Evolutionary conservation across 2,797 vertebrate genomes (phyloP).

Genomic region (Enteromius unitaeniatus): DNA sequence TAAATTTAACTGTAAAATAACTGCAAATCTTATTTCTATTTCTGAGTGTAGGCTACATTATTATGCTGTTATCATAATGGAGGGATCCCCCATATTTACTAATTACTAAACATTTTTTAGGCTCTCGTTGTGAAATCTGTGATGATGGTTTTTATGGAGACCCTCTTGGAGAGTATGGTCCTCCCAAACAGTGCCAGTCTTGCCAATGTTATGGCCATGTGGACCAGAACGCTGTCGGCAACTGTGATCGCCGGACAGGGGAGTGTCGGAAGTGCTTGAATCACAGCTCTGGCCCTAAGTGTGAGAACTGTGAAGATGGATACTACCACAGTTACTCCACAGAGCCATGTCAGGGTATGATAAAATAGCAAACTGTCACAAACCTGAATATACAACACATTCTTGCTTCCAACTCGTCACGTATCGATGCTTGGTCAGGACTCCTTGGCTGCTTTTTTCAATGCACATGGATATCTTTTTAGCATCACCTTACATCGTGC

Average conservation of each 20-base stretch:
- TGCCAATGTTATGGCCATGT: slow-evolving; percentile 85
- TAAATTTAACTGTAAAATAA: not conserved
- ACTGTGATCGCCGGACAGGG: slow-evolving; percentile 81
- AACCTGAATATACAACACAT: not conserved
- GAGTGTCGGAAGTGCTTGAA: slow-evolving; percentile 82
- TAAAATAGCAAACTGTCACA: not conserved
- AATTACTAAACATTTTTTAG: slow-evolving; percentile 53
- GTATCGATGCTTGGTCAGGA: not conserved
- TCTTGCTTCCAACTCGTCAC: not conserved
- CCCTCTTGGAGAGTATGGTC: slow-evolving; percentile 73
- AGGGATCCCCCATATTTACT: not conserved
- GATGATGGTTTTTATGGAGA: slow-evolving; percentile 87
- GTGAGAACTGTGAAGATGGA: slow-evolving; percentile 78
- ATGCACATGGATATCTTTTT: too few species aligned
- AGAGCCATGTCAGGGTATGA: slow-evolving; percentile 83
- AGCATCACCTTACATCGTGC: too few species aligned
- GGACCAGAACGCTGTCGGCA: slow-evolving; percentile 75
- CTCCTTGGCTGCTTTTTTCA: not conserved
- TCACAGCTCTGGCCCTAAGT: slow-evolving; percentile 78
- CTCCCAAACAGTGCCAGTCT: slow-evolving; percentile 74
- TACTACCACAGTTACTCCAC: slow-evolving; percentile 74
- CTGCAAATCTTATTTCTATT: not conserved
- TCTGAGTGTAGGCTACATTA: not conserved
- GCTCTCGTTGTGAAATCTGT: slow-evolving; percentile 85
- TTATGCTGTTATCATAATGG: not conserved